Evolutionary conservation across 2,113 vertebrate genomes (phyloP).

Genomic region (Ranitomeya variabilis): DNA sequence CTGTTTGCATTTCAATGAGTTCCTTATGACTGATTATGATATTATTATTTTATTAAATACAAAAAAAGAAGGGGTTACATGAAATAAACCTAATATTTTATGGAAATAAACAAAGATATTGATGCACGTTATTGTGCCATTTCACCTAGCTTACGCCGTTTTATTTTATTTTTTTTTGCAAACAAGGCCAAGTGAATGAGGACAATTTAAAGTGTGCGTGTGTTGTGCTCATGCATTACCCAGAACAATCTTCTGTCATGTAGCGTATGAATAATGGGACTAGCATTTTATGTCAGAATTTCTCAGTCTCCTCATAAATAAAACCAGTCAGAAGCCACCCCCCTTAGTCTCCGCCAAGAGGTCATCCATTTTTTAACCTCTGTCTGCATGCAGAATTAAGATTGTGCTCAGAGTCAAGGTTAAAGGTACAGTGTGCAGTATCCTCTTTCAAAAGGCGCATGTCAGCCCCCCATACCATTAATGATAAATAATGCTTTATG

Average conservation of each 20-base stretch:
- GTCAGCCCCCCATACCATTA: constrained; percentile 69
- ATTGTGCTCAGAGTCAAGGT: constrained; percentile 70
- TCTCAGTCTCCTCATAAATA: constrained; percentile 75
- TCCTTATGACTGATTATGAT: background rate
- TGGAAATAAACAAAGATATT: background rate
- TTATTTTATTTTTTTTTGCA: background rate
- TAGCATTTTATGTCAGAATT: constrained; percentile 76
- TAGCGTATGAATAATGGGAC: constrained; percentile 74
- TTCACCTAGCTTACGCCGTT: background rate
- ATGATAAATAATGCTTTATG: constrained; percentile 71
- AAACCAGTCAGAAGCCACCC: constrained; percentile 68
- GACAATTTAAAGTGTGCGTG: constrained; percentile 65
- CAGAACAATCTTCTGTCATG: constrained; percentile 74
- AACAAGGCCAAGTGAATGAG: background rate
- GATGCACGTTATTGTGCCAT: background rate
- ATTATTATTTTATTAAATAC: background rate
- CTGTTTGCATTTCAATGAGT: background rate
- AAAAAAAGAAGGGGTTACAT: background rate
- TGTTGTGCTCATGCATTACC: constrained; percentile 73
- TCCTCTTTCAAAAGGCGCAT: constrained; percentile 76
- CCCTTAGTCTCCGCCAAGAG: constrained; percentile 61
- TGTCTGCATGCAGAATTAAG: constrained; percentile 74
- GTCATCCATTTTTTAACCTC: constrained; percentile 67
- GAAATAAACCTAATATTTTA: background rate
- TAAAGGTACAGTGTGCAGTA: constrained; percentile 75